These are phyloP conservation scores for Fragum sueziense DNA, from an alignment of 2,888 invertebrate genomes.

Conservation along the genomic window DNA sequence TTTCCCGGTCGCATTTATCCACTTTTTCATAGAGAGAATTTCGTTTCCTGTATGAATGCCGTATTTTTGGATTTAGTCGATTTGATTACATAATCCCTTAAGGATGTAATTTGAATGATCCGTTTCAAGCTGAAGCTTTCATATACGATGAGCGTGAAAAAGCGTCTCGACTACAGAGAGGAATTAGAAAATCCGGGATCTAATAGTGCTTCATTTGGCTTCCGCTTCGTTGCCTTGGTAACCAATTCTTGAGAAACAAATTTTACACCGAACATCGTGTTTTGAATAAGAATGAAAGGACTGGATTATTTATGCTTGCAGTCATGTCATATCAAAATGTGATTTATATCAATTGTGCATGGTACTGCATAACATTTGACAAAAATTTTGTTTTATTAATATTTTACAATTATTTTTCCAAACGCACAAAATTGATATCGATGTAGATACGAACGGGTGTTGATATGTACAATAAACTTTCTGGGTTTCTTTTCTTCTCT, in stretches of 20 bases:
- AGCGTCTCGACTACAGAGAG: neutral
- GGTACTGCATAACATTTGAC: too few species aligned
- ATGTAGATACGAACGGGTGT: too few species aligned
- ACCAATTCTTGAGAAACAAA: conserved; percentile 12
- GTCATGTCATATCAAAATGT: neutral
- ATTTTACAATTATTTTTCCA: too few species aligned
- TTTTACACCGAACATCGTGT: conserved; percentile 6
- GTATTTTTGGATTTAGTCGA: neutral
- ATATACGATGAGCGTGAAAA: neutral
- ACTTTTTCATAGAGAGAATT: too few species aligned
- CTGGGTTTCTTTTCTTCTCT: too few species aligned
- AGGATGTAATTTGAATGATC: neutral
- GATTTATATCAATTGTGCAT: too few species aligned
- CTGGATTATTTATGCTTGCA: neutral
- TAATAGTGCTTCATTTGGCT: conserved; percentile 10
- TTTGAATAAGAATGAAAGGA: conserved; percentile 4
- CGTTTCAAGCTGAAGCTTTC: neutral
- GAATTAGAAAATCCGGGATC: conserved; percentile 2
- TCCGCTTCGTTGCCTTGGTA: conserved; percentile 13
- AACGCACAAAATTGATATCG: too few species aligned
- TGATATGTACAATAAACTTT: too few species aligned
- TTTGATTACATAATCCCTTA: neutral
- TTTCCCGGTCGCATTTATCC: too few species aligned
- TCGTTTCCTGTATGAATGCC: too few species aligned
- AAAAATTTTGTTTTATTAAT: too few species aligned